A percentile compares a stretch with the other conserved stretches of the same genome.
Conservation (phyloP, 2,113 vertebrate genomes). For the Hypomesus transpacificus region DNA sequence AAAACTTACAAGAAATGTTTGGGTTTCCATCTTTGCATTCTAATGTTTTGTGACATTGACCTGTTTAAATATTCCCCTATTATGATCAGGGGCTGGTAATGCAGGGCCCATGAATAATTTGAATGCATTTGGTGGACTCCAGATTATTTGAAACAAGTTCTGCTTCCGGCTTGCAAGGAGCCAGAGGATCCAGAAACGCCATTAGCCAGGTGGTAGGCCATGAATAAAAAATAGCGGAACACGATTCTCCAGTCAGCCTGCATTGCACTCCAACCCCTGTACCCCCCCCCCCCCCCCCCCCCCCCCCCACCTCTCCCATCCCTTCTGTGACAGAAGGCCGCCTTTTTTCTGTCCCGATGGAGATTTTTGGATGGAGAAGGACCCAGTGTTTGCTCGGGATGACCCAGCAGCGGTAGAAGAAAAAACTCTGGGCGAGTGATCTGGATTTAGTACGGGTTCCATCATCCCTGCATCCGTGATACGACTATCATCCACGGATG, state of each 20-base stretch:
- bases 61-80: constrained; percentile 64
- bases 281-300: neutral
- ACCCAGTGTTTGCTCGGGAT: constrained; percentile 48
- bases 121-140: constrained; percentile 57
- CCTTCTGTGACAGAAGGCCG: constrained; percentile 75
- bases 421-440: neutral
- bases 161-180: constrained; percentile 61
- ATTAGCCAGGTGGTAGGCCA: constrained; percentile 92
- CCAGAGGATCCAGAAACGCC: constrained; percentile 87
- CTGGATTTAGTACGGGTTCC: constrained; percentile 43
- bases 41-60: constrained; percentile 63
- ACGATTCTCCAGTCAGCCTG: constrained; percentile 87
- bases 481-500: constrained; percentile 60
- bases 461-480: constrained; percentile 21
- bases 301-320: neutral
- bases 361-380: constrained; percentile 67
- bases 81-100: constrained; percentile 64
- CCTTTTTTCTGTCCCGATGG: constrained; percentile 52
- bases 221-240: constrained; percentile 98
- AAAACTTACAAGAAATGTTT: constrained; percentile 38
- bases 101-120: constrained; percentile 69
- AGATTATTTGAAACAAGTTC: constrained; percentile 69
- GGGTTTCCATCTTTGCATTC: constrained; percentile 35
- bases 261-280: no score
- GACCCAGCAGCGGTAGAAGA: constrained; percentile 14